Conservation (phyloP, 2,113 vertebrate species). For the Harpagus bidentatus region DNA sequence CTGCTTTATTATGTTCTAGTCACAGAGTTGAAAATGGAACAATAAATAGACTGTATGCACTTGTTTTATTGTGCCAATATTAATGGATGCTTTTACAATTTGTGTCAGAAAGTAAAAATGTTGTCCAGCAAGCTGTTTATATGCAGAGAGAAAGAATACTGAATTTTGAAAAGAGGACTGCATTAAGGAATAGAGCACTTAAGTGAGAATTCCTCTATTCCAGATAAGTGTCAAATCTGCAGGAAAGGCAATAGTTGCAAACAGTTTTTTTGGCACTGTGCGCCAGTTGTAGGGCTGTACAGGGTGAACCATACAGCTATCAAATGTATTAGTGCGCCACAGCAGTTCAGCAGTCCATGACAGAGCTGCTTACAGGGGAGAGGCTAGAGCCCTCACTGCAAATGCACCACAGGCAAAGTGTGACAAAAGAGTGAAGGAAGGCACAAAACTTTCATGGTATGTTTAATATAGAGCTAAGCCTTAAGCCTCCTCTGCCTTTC, state of each 20-base stretch:
- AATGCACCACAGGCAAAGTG: not conserved
- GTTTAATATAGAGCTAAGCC: not conserved
- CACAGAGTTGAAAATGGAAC: not conserved
- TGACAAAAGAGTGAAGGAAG: not conserved
- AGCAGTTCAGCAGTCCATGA: not conserved
- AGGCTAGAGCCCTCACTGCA: not conserved
- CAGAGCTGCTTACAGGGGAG: not conserved
- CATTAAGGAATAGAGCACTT: not conserved
- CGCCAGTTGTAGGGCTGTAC: not conserved
- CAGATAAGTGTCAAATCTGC: not conserved
- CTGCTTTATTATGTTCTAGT: not conserved
- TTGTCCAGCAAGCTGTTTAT: not conserved
- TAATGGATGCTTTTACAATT: not conserved
- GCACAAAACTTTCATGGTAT: accelerated
- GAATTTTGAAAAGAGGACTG: not conserved
- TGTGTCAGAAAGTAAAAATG: not conserved
- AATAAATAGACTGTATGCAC: not conserved
- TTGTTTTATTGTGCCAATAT: not conserved
- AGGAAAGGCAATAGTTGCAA: not conserved
- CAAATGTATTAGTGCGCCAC: not conserved
- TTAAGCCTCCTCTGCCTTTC: not conserved
- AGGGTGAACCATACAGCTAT: not conserved
- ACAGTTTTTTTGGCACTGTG: not conserved
- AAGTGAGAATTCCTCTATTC: not conserved
- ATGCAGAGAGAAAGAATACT: not conserved